phyloP scores from a whole-genome alignment of 2,797 vertebrate genomes.

The Telmatherina bonti region DNA sequence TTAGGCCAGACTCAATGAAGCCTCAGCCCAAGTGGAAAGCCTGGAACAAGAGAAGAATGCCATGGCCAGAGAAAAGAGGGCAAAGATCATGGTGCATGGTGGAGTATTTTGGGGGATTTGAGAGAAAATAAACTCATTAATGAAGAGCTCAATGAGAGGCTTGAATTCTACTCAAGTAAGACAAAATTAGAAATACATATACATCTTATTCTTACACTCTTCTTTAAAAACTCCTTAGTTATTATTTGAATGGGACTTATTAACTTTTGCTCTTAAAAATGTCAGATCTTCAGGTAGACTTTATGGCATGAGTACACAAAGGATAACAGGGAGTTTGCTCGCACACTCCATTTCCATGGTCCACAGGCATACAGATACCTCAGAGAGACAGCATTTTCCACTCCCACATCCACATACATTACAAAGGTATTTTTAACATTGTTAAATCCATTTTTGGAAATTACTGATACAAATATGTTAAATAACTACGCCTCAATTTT shows the following conservation, averaged over 20 bases:
- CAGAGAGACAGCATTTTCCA: not conserved
- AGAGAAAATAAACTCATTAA: constrained; percentile 3
- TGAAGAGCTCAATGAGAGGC: constrained; percentile 1
- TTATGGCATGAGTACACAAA: too few relatives aligned
- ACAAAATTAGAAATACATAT: too few relatives aligned
- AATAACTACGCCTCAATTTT: not conserved
- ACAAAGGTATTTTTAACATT: constrained; percentile 5
- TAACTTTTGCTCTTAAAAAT: not conserved
- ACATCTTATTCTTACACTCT: too few relatives aligned
- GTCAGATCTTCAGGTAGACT: not conserved
- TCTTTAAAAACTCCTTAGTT: not conserved
- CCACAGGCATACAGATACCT: not conserved
- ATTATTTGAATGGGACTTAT: not conserved
- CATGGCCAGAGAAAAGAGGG: too few relatives aligned
- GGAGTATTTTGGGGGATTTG: too few relatives aligned
- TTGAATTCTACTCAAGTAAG: too few relatives aligned
- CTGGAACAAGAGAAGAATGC: too few relatives aligned
- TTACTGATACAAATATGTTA: not conserved
- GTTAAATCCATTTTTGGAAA: not conserved
- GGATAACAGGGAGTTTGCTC: not conserved
- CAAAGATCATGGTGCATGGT: too few relatives aligned
- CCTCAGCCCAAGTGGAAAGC: too few relatives aligned
- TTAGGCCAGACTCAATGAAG: too few relatives aligned
- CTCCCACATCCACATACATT: not conserved
- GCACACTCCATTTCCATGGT: not conserved